phyloP scores from a whole-genome alignment of 2,888 invertebrate genomes.

The Ormyrus pomaceus region DNA sequence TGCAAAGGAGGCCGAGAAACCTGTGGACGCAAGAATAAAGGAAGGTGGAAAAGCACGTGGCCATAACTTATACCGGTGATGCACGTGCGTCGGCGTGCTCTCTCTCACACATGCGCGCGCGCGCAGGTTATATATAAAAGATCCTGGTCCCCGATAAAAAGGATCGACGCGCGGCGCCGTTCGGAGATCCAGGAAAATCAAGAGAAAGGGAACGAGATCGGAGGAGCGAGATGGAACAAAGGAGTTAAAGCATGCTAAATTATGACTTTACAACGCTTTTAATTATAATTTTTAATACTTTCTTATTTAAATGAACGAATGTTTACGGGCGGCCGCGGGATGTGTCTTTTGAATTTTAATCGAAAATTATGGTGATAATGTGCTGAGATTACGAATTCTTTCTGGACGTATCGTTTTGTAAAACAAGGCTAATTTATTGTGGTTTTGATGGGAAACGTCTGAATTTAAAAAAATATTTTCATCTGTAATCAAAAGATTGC shows the following conservation, averaged over 20 bases:
- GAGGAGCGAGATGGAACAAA: neutral
- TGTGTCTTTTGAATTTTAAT: too few relatives aligned
- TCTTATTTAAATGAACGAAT: neutral
- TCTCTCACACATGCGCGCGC: neutral
- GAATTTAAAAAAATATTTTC: too few relatives aligned
- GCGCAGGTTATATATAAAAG: neutral
- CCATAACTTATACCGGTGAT: slow-evolving; percentile 40
- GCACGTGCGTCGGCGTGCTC: slow-evolving; percentile 35
- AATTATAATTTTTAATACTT: too few relatives aligned
- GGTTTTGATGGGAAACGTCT: too few relatives aligned
- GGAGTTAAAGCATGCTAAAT: neutral
- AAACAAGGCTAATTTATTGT: too few relatives aligned
- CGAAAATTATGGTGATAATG: too few relatives aligned
- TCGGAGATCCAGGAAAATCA: slow-evolving; percentile 22
- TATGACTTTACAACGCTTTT: too few relatives aligned
- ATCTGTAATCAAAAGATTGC: too few relatives aligned
- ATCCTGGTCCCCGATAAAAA: slow-evolving; percentile 25
- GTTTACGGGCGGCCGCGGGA: neutral
- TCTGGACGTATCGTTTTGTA: too few relatives aligned
- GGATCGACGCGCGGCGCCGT: neutral
- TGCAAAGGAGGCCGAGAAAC: neutral
- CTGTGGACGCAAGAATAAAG: neutral
- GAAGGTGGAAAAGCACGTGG: slow-evolving; percentile 41
- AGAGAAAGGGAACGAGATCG: neutral
- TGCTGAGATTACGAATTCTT: too few relatives aligned